Evolutionary conservation across 2,888 invertebrate genomes (phyloP).

Genomic region (Spialia ferax): DNA sequence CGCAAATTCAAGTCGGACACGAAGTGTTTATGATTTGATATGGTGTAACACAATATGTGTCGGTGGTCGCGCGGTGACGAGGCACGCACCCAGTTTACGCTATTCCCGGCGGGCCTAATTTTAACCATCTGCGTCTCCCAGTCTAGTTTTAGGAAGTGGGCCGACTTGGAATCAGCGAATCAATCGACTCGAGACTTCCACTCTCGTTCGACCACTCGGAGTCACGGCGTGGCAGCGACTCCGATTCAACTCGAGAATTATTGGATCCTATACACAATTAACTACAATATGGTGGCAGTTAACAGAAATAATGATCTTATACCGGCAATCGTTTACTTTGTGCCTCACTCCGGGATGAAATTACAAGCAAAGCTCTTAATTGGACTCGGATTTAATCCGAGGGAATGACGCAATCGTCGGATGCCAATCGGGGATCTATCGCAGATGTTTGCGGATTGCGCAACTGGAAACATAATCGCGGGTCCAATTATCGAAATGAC

Average conservation of each 20-base stretch:
- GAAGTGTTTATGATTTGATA: slow-evolving; percentile 52
- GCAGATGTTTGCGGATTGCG: slow-evolving; percentile 75
- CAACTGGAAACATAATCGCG: slow-evolving; percentile 66
- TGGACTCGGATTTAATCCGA: slow-evolving; percentile 68
- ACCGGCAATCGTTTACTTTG: slow-evolving; percentile 43
- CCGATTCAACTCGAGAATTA: slow-evolving; percentile 32
- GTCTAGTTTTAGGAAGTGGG: slow-evolving; percentile 85
- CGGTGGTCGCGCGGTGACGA: slow-evolving; percentile 69
- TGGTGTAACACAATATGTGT: slow-evolving; percentile 80
- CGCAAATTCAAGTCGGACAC: slow-evolving; percentile 14
- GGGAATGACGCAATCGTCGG: slow-evolving; percentile 66
- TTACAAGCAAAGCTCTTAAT: slow-evolving; percentile 69
- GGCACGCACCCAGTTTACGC: slow-evolving; percentile 78
- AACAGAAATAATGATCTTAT: slow-evolving; percentile 44
- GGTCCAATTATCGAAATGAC: slow-evolving; percentile 85
- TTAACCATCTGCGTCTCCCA: slow-evolving; percentile 85
- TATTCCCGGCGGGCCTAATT: slow-evolving; percentile 85
- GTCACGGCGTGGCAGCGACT: slow-evolving; percentile 37
- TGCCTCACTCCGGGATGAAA: slow-evolving; percentile 52
- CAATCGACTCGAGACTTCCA: slow-evolving; percentile 57
- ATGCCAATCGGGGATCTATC: slow-evolving; percentile 76
- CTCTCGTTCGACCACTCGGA: slow-evolving; percentile 44
- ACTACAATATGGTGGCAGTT: slow-evolving; percentile 43
- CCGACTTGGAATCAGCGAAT: slow-evolving; percentile 72
- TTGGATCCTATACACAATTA: slow-evolving; percentile 33